Base-by-base conservation (phyloP, 2,113 vertebrate genomes). In the Gadus chalcogrammus region DNA sequence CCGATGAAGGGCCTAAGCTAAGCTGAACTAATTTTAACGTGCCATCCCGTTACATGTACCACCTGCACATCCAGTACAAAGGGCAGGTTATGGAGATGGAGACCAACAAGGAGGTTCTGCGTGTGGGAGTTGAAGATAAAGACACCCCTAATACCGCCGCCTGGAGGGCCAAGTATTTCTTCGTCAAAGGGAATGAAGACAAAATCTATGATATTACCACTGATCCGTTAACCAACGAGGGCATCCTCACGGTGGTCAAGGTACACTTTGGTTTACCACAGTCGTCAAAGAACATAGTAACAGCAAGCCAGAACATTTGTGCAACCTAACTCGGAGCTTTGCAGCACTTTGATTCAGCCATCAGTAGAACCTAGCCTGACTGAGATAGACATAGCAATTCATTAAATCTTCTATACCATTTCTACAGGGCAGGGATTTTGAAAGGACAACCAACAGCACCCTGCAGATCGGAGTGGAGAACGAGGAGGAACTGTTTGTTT, bases 181-280 rank as follows among this genome's bases (percentile, higher is more conserved):
- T 94, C 48, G 5, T 76, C 0, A 20, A 69, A 6, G 94, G 93
- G 55, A 92, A 94, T 0, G 87, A 94, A 42, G 86, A 86, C 0
- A 67, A 12, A 0, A 82, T 84, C 64, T 96, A 91, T 72, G 70
- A 84, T 63, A 69, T 95, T 24, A 61, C 69, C 59, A 93, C 93
- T 0, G 93, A 98, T 79, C 89, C 88, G 0, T 13, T 72, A 15
- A 94, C 92, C 62, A 95, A 94, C 9, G 91, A 94, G 20, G 95
- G 94, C 1, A 71, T 95, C 61, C 58, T 95, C 38, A 89, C 70
- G 12, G 64, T 96, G 13, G 53, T 92, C 48, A 88, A 95, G 94
- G 94, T 94, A 91, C 70, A 59, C 22, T 4, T 55, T 7, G 17
- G 18, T 38, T 56, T 70, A 1, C 35, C 15, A 38, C 0, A 3